Conservation (phyloP, 2,888 invertebrate species). For the Philaethria dido region DNA sequence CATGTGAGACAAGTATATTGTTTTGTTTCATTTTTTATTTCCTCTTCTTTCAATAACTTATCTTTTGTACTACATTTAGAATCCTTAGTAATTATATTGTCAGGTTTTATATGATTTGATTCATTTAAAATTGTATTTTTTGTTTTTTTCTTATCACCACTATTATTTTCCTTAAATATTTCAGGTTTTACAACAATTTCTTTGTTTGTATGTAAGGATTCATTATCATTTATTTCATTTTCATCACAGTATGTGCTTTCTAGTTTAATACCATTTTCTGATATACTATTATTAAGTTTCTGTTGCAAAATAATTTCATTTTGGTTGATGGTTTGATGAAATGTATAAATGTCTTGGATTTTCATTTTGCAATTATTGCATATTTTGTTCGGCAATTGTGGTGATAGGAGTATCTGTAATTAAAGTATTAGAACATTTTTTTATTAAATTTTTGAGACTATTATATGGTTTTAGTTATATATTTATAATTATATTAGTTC, state of each 20-base stretch:
- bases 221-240: slow-evolving; percentile 21
- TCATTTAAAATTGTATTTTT: neutral
- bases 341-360: slow-evolving; percentile 53
- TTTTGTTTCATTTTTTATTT: slow-evolving; percentile 20
- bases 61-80: slow-evolving; percentile 17
- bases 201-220: slow-evolving; percentile 8
- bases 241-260: slow-evolving; percentile 21
- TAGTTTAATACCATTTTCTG: slow-evolving; percentile 12
- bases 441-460: no score
- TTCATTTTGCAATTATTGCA: slow-evolving; percentile 55
- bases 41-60: neutral
- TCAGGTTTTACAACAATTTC: slow-evolving; percentile 17
- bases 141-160: slow-evolving; percentile 2
- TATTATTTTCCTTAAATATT: slow-evolving; percentile 14
- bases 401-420: slow-evolving; percentile 55
- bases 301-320: slow-evolving; percentile 54
- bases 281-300: slow-evolving; percentile 35
- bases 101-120: neutral
- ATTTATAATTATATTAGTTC: no score
- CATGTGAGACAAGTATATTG: slow-evolving; percentile 37
- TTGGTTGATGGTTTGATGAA: slow-evolving; percentile 49
- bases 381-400: slow-evolving; percentile 54
- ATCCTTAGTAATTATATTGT: neutral
- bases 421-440: no score
- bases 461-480: no score